Evolutionary conservation across 2,888 invertebrate species (phyloP), one percentile per base, ranked within the genome.

Genomic region (Sceliomorpha sp.): DNA sequence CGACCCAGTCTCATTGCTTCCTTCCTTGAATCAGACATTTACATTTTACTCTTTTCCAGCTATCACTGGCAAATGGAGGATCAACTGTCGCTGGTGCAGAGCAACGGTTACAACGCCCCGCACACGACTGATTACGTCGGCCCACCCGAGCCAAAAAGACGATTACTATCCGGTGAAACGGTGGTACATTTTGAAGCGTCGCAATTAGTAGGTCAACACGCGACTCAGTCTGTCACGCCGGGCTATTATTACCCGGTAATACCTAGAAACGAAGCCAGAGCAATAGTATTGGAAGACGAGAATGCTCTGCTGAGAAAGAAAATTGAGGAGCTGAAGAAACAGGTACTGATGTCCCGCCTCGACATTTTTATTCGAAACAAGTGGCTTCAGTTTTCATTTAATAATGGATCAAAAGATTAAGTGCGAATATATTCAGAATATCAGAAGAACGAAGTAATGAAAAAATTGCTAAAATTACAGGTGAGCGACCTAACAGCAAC

Each of bases 401-500:
- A 15, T 37, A 13, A 15, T 36, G n/a, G n/a, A n/a, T n/a, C n/a
- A n/a, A n/a, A n/a, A n/a, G n/a, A n/a, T n/a, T n/a, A n/a, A n/a
- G n/a, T n/a, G n/a, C n/a, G n/a, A n/a, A n/a, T 7, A 24, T 24
- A 24, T 5, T 24, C 7, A 24, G 24, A 24, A 24, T 7, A 5
- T 24, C 7, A 24, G n/a, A n/a, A n/a, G n/a, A n/a, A n/a, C n/a
- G n/a, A n/a, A n/a, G n/a, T n/a, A n/a, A n/a, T n/a, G n/a, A n/a
- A n/a, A n/a, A n/a, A n/a, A n/a, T n/a, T n/a, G n/a, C 10, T 1
- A 7, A 7, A 20, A 10, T 71, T 74, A 2, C 85, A 92, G 89
- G 92, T 93, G 10, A 91, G 91, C 24, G 94, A 94, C 84, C 87
- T 94, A 67, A 92, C 92, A 26, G 93, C 94, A 1, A 93, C 94